These are phyloP conservation scores for Ornithoptera priamus DNA, from an alignment of 2,888 invertebrate genomes.

Conservation along the genomic window DNA sequence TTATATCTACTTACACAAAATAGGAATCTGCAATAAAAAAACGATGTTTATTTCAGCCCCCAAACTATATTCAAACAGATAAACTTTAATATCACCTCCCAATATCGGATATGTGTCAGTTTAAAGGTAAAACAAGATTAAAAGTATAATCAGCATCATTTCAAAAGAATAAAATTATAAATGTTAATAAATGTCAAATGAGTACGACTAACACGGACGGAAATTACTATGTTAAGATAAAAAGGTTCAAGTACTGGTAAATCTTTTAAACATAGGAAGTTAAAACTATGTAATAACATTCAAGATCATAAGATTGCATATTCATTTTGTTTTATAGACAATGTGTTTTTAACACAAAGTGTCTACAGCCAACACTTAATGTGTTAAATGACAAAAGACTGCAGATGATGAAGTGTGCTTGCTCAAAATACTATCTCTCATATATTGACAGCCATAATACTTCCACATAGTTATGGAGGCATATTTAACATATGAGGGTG, in stretches of 20 bases:
- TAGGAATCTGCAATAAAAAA: constrained; percentile 77
- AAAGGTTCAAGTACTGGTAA: constrained; percentile 5
- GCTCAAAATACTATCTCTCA: too few species aligned
- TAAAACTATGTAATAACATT: not conserved
- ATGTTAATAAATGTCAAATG: constrained; percentile 31
- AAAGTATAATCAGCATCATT: constrained; percentile 16
- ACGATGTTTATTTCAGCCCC: constrained; percentile 37
- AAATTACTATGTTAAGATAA: constrained; percentile 40
- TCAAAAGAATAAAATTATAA: constrained; percentile 27
- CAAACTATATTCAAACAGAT: constrained; percentile 12
- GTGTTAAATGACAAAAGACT: too few species aligned
- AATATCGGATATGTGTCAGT: constrained; percentile 49
- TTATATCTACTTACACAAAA: constrained; percentile 71
- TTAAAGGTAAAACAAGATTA: constrained; percentile 28
- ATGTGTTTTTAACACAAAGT: not conserved
- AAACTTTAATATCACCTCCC: constrained; percentile 38
- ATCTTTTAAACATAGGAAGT: constrained; percentile 2
- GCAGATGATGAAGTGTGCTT: too few species aligned
- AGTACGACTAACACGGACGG: constrained; percentile 50
- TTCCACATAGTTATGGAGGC: too few species aligned
- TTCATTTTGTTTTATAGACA: not conserved
- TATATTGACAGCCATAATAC: too few species aligned
- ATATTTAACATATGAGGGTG: too few species aligned
- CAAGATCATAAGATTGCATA: not conserved
- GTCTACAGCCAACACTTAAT: too few species aligned